Evolutionary conservation across 2,113 vertebrate genomes (phyloP).

Genomic region (Psittacula cyanocephala): DNA sequence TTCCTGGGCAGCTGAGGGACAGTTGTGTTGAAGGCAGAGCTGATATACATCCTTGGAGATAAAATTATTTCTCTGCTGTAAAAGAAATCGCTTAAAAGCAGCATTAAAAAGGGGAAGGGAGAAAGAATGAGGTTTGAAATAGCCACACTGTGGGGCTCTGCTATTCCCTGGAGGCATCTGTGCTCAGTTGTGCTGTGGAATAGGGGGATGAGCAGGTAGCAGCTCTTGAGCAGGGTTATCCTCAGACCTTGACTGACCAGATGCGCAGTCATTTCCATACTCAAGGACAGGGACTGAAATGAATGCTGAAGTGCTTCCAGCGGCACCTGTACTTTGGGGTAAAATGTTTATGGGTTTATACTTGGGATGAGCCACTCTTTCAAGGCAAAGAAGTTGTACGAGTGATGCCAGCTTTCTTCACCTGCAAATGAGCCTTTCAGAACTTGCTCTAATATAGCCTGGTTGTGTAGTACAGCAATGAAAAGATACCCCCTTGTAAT

Average conservation of each 20-base stretch:
- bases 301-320: neutral
- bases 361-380: neutral
- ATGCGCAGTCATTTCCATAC: neutral
- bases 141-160: neutral
- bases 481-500: neutral
- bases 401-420: neutral
- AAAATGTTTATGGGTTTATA: neutral
- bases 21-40: neutral
- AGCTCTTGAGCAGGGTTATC: neutral
- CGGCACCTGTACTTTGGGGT: neutral
- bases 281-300: neutral
- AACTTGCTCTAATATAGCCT: neutral
- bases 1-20: slow-evolving; percentile 30
- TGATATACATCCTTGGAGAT: neutral
- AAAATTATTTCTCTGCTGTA: neutral
- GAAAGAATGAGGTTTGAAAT: neutral
- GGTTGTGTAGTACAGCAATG: neutral
- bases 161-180: neutral
- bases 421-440: rapidly evolving
- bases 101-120: neutral
- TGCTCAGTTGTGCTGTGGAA: neutral
- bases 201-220: neutral
- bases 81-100: neutral
- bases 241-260: neutral
- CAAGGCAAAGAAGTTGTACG: neutral